A percentile compares a stretch with the other conserved stretches of the same genome.
phyloP scores from a whole-genome alignment of 2,888 invertebrate genomes.

The Rhabditoides inermis region DNA sequence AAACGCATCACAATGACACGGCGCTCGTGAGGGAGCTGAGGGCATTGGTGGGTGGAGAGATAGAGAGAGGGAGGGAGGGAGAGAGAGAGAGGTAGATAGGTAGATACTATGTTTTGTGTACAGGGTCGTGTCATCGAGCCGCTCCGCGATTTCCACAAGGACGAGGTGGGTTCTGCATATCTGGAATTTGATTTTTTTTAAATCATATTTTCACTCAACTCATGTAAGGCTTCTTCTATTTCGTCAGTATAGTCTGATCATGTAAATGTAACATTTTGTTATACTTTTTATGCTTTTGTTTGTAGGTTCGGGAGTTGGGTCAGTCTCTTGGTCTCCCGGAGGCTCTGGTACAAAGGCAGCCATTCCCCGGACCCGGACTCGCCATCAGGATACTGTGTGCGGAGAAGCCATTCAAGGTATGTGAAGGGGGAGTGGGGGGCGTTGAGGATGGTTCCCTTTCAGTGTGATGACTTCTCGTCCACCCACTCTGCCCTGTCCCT shows the following conservation, averaged over 20 bases:
- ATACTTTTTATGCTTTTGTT: too few relatives aligned
- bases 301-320: slow-evolving; percentile 78
- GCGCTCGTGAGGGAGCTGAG: slow-evolving; percentile 76
- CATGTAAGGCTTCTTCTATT: slow-evolving; percentile 63
- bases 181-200: slow-evolving; percentile 83
- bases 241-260: too few relatives aligned
- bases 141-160: slow-evolving; percentile 96
- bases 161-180: slow-evolving; percentile 82
- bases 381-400: slow-evolving; percentile 93
- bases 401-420: slow-evolving; percentile 91
- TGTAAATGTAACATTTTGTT: too few relatives aligned
- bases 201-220: too few relatives aligned
- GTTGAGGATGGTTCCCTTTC: too few relatives aligned
- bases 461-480: too few relatives aligned
- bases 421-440: too few relatives aligned
- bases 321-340: slow-evolving; percentile 77
- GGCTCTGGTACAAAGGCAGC: slow-evolving; percentile 81
- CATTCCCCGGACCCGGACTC: slow-evolving; percentile 92
- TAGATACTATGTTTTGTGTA: slow-evolving; percentile 1
- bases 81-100: not conserved
- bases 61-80: too few relatives aligned
- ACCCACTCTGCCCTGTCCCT: too few relatives aligned
- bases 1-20: slow-evolving; percentile 98
- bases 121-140: slow-evolving; percentile 87
- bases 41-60: slow-evolving; percentile 54